Percentiles rank a stretch among this genome's conserved stretches.
These are phyloP conservation scores for Tricholauxania praeusta DNA, from an alignment of 2,888 invertebrate species.

Conservation along the genomic window DNA sequence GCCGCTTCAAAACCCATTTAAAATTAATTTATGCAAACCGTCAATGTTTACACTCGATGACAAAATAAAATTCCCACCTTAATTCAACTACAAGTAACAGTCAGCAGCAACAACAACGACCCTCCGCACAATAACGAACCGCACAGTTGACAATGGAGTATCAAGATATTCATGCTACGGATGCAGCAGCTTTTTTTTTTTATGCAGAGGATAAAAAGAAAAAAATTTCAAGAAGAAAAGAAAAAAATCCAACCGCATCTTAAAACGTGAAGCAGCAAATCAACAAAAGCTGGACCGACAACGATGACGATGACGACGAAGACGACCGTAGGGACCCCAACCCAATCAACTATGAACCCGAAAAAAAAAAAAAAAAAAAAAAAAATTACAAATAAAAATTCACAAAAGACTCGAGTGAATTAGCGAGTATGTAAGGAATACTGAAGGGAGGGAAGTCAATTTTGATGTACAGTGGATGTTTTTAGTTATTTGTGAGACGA, in stretches of 20 bases:
- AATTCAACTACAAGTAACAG: slow-evolving; percentile 1
- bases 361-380: too few relatives aligned
- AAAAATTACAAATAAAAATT: too few relatives aligned
- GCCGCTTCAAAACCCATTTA: neutral
- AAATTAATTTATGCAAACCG: slow-evolving; percentile 29
- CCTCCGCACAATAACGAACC: neutral
- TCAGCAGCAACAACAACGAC: too few relatives aligned
- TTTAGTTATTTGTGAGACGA: too few relatives aligned
- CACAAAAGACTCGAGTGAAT: too few relatives aligned
- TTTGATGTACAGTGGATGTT: too few relatives aligned
- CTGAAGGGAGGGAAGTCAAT: too few relatives aligned
- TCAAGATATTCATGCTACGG: slow-evolving; percentile 10
- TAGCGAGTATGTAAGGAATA: too few relatives aligned
- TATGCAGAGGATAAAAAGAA: neutral
- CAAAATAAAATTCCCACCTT: slow-evolving; percentile 30
- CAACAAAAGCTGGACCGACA: slow-evolving; percentile 3
- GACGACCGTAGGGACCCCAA: too few relatives aligned
- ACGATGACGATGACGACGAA: too few relatives aligned
- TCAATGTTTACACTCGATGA: slow-evolving; percentile 32
- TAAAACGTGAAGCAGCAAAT: slow-evolving; percentile 22
- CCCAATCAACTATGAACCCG: too few relatives aligned
- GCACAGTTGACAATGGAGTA: slow-evolving; percentile 18
- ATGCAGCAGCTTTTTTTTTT: slow-evolving; percentile 8
- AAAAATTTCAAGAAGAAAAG: neutral
- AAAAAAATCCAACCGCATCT: slow-evolving; percentile 7